phyloP scores from a whole-genome alignment of 2,888 invertebrate species.

The Liodrosophila aerea region DNA sequence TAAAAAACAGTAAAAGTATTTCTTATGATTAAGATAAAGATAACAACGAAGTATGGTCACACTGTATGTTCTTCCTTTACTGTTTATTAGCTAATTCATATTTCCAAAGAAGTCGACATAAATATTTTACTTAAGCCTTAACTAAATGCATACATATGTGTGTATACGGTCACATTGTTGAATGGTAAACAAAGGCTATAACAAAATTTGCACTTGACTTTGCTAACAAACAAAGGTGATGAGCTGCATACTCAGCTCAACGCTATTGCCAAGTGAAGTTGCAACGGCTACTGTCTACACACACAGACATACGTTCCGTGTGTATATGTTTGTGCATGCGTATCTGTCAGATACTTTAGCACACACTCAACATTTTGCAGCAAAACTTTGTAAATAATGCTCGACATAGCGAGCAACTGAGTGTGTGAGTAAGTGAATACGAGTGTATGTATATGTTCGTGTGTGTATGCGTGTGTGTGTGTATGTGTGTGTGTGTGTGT shows the following conservation, averaged over 20 bases:
- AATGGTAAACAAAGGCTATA: slow-evolving; percentile 13
- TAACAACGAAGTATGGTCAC: slow-evolving; percentile 11
- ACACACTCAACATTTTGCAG: slow-evolving; percentile 45
- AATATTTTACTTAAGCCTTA: too few relatives aligned
- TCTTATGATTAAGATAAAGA: too few relatives aligned
- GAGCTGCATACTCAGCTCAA: slow-evolving; percentile 41
- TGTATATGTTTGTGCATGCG: slow-evolving; percentile 9
- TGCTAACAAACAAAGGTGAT: slow-evolving; percentile 26
- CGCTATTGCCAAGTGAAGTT: slow-evolving; percentile 1
- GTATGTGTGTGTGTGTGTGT: slow-evolving; percentile 24
- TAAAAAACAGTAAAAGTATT: too few relatives aligned
- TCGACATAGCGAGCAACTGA: slow-evolving; percentile 9
- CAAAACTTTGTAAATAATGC: slow-evolving; percentile 67
- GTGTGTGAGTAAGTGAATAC: slow-evolving; percentile 10
- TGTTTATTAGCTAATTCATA: not conserved
- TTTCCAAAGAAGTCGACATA: too few relatives aligned
- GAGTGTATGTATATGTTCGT: not conserved
- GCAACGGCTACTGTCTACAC: slow-evolving; percentile 20
- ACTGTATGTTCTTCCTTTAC: not conserved
- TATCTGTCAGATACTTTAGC: slow-evolving; percentile 68
- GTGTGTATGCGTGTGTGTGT: not conserved
- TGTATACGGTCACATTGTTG: slow-evolving; percentile 17
- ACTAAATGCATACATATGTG: not conserved
- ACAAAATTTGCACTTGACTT: slow-evolving; percentile 28
- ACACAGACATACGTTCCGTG: not conserved